A percentile compares a stretch with the other conserved stretches of the same genome.
These are phyloP conservation scores for Umimayanthus chanpuru DNA, from an alignment of 92 coral and sea anemone genomes.

Conservation along the genomic window DNA sequence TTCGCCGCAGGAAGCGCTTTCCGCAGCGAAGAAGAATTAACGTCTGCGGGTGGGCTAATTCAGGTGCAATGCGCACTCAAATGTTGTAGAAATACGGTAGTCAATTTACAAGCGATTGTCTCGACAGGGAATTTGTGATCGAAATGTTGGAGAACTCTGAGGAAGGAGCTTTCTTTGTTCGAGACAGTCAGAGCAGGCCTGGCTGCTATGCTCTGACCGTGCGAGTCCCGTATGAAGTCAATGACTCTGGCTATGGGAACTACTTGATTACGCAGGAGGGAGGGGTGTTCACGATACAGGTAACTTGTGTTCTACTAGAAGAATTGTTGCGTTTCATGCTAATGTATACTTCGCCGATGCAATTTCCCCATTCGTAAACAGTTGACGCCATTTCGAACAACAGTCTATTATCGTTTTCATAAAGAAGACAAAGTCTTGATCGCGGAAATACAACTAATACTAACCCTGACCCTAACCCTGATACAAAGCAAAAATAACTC, in stretches of 20 bases:
- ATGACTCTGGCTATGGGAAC: slow-evolving; percentile 84
- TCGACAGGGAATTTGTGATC: slow-evolving; percentile 76
- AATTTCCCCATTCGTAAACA: no score
- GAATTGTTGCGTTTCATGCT: neutral
- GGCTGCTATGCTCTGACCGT: slow-evolving; percentile 92
- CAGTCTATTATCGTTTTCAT: no score
- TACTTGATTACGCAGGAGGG: slow-evolving; percentile 75
- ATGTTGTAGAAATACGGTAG: neutral
- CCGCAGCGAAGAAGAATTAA: no score
- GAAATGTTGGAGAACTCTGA: slow-evolving; percentile 93
- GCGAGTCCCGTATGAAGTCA: slow-evolving; percentile 74
- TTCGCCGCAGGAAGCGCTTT: no score
- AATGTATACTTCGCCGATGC: no score
- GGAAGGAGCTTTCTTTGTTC: slow-evolving; percentile 93
- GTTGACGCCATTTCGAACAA: no score
- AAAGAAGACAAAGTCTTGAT: no score
- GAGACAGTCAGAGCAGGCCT: slow-evolving; percentile 94
- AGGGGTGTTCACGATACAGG: slow-evolving; percentile 86
- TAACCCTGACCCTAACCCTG: no score
- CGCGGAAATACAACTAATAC: no score
- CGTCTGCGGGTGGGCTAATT: no score
- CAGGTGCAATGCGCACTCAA: neutral
- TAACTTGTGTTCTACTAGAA: neutral
- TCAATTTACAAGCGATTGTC: neutral
- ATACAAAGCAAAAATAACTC: no score